Evolutionary conservation across 2,797 vertebrate genomes (phyloP).

Genomic region (Microctenopoma steveboyesi): DNA sequence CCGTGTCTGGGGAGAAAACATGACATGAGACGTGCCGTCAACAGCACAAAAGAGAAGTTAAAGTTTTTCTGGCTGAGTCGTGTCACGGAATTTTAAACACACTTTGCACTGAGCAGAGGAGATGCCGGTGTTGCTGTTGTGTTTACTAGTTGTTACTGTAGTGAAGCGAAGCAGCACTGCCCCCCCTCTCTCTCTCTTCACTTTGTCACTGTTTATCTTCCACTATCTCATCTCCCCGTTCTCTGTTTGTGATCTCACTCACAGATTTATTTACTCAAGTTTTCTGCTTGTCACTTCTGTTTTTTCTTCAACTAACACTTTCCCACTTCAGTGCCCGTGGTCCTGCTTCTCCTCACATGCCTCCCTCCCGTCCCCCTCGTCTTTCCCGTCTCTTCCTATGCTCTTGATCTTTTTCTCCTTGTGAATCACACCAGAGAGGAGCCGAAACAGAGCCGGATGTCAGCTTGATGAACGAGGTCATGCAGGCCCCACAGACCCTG

Average conservation of each 20-base stretch:
- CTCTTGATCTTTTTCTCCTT: conserved; percentile 18
- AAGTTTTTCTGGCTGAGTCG: conserved; percentile 49
- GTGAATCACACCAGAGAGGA: conserved; percentile 56
- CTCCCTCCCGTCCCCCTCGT: not conserved
- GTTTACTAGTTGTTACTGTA: conserved; percentile 50
- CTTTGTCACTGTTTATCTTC: conserved; percentile 58
- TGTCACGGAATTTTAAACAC: conserved; percentile 53
- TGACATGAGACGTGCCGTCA: conserved; percentile 20
- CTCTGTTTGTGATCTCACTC: conserved; percentile 45
- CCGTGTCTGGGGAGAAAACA: not conserved
- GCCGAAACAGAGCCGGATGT: conserved; percentile 60
- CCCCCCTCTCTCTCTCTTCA: conserved; percentile 17
- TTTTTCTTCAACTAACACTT: not conserved
- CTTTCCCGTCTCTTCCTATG: not conserved
- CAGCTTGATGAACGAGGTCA: conserved; percentile 76
- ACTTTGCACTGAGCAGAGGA: conserved; percentile 36
- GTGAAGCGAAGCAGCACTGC: conserved; percentile 40
- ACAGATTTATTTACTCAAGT: conserved; percentile 51
- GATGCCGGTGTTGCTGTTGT: conserved; percentile 44
- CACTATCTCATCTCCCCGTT: conserved; percentile 38
- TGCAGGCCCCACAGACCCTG: conserved; percentile 59
- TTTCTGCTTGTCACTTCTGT: conserved; percentile 43
- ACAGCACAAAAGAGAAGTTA: conserved; percentile 30
- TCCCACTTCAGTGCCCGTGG: not conserved
- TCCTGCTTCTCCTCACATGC: conserved; percentile 45